Conservation (phyloP, 2,888 invertebrate species). For the Sisyra terminalis region DNA sequence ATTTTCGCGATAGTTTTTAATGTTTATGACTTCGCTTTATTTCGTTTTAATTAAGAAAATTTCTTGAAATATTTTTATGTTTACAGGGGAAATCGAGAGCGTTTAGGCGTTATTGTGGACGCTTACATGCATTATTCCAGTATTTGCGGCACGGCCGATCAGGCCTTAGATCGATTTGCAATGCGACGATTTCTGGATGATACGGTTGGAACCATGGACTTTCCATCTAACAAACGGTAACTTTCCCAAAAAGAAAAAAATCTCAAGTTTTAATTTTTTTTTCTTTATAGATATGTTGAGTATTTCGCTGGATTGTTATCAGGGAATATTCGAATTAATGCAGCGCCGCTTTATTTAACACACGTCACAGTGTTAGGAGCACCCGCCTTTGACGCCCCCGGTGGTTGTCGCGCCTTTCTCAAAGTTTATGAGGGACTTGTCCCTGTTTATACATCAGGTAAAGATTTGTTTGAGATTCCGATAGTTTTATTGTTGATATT, state of each 20-base stretch:
- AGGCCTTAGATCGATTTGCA: constrained; percentile 80
- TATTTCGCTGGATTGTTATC: constrained; percentile 84
- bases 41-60: not conserved
- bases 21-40: no score
- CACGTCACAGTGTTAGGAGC: constrained; percentile 75
- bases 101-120: constrained; percentile 74
- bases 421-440: constrained; percentile 84
- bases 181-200: constrained; percentile 84
- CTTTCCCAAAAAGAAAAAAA: constrained; percentile 1
- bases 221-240: constrained; percentile 62
- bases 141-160: constrained; percentile 71
- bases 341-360: constrained; percentile 70
- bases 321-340: constrained; percentile 77
- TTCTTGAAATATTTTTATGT: constrained; percentile 7
- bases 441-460: constrained; percentile 75
- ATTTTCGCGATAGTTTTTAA: no score
- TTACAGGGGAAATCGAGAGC: constrained; percentile 64
- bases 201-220: constrained; percentile 49
- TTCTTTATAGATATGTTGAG: constrained; percentile 60
- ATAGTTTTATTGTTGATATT: no score
- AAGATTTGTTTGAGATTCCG: constrained; percentile 10
- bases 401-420: constrained; percentile 56
- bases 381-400: constrained; percentile 43
- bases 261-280: constrained; percentile 9
- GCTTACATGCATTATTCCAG: constrained; percentile 90